A percentile compares a stretch with the other conserved stretches of the same genome.
Evolutionary conservation across 2,113 vertebrate genomes (phyloP).

Genomic region (Phocoena sinus): DNA sequence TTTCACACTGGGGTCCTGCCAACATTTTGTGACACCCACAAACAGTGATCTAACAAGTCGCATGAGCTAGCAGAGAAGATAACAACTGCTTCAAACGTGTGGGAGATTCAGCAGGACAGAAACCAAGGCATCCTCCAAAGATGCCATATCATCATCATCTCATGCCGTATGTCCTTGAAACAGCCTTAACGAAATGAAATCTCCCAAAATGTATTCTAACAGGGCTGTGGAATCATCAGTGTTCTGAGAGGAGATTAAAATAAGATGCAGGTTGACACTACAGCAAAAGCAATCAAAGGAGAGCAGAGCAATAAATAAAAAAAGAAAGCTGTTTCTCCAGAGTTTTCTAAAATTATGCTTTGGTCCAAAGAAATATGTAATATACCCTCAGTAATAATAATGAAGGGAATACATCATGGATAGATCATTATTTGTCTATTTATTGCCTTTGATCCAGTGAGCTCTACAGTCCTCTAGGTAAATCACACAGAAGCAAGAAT

Average conservation of each 20-base stretch:
- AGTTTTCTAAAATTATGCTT: slow-evolving; percentile 67
- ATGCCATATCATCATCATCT: background rate
- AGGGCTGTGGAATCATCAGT: slow-evolving; percentile 53
- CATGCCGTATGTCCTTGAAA: slow-evolving; percentile 16
- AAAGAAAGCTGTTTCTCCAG: slow-evolving; percentile 71
- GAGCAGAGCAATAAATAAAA: slow-evolving; percentile 72
- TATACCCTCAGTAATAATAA: slow-evolving; percentile 10
- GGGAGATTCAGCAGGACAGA: slow-evolving; percentile 28
- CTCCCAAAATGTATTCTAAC: slow-evolving; percentile 41
- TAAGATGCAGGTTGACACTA: slow-evolving; percentile 59
- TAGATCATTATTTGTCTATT: background rate
- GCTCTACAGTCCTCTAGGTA: background rate
- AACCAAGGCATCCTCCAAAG: slow-evolving; percentile 26
- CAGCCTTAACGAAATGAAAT: slow-evolving; percentile 48
- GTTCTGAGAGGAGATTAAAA: slow-evolving; percentile 71
- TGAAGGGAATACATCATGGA: background rate
- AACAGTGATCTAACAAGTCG: background rate
- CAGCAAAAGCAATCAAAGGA: slow-evolving; percentile 77
- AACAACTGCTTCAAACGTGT: background rate
- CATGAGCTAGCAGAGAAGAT: background rate
- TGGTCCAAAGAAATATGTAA: background rate
- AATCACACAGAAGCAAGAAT: slow-evolving; percentile 14
- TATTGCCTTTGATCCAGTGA: background rate
- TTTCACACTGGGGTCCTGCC: slow-evolving; percentile 35
- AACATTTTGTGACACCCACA: slow-evolving; percentile 28